Evolutionary conservation across 2,888 invertebrate genomes (phyloP), one percentile per base, ranked within the genome.

Genomic region (Sipunculus nudus): DNA sequence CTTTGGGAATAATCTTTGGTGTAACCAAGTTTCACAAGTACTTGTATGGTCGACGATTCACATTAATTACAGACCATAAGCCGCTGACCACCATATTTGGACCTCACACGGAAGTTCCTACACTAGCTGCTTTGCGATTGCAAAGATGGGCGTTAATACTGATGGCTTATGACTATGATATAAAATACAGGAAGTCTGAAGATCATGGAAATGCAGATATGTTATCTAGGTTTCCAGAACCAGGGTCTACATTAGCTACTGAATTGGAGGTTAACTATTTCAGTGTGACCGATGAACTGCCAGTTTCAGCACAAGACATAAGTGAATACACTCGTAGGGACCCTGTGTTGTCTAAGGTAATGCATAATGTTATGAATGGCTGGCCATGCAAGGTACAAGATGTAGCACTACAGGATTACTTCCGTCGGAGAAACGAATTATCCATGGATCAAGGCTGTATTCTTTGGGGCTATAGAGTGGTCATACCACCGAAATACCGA

Each of bases 11-110:
- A 5, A 67, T 83, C 23, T 85, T 74, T 60, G 82, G 78, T 2
- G 74, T 83, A 1, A 70, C 71, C 26, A 78, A 80, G 65, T 84
- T 84, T 68, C 77, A 81, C 53, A 72, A 78, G 23, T 84, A 78
- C 58, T 39, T 85, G 0, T 78, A 70, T 52, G 83, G 82, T 2
- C 66, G 78, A 5, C 63, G 71, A n/a, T 85, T 85, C 61, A 79
- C 78, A 2, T 63, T 84, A 23, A 47, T 74, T 3, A 84, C 81
- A 0, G 84, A 83, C 58, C 80, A 83, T 57, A 73, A 79, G 56
- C 82, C 84, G 0, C 60, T 85, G 1, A 78, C 72, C 13, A 48
- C 67, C 8, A 78, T 84, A 43, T 78, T 83, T 53, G 64, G 68
- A 52, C 61, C 70, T 32, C 70, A 74, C 73, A 53, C 46, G 43